Base-by-base conservation (phyloP, 1,140 invertebrate species). In the Melanaphis sacchari region DNA sequence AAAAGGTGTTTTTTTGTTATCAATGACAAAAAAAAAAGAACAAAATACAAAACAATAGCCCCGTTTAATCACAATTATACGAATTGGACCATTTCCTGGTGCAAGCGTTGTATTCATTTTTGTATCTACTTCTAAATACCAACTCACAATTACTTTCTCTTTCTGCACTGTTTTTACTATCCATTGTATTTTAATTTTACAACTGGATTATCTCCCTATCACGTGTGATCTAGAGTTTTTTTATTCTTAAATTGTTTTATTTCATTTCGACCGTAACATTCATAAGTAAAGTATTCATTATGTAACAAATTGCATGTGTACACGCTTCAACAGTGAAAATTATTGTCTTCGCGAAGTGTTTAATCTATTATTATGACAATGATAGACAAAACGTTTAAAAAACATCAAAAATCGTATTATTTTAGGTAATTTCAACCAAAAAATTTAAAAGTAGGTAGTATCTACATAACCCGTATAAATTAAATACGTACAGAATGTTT, bases 101-200 rank as follows among this genome's bases (percentile, higher is more conserved):
- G 81, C n/a, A 1, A 93, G 49, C 85, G 91, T 85, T 84, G 43
- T 54, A 84, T 93, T 52, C 46, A 93, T 85, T 85, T 93, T 90
- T 93, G 46, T 84, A 93, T 93, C 76, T 54, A 36, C 36, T 52
- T 49, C 46, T 93, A 93, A 93, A 84, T 84, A 82, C 46, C 81
- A 38, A 93, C 81, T 84, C 91, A 38, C 76, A 84, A 90, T 84
- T 82, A 93, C 91, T 93, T 93, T 93, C 91, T 49, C 91, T 93
- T 93, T 93, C 22, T 82, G 91, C 91, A 84, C 91, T 93, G 76
- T 93, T 84, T 85, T 93, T 84, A 85, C 46, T 49, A 52, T 54
- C 81, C 81, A 93, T 93, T 93, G 91, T 93, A 93, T 93, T 93
- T 93, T 93, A 93, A 93, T 93, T 93, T 91, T 92, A 49, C 85